phyloP scores from a whole-genome alignment of 1,140 invertebrate genomes.

The Liolophura sinensis region DNA sequence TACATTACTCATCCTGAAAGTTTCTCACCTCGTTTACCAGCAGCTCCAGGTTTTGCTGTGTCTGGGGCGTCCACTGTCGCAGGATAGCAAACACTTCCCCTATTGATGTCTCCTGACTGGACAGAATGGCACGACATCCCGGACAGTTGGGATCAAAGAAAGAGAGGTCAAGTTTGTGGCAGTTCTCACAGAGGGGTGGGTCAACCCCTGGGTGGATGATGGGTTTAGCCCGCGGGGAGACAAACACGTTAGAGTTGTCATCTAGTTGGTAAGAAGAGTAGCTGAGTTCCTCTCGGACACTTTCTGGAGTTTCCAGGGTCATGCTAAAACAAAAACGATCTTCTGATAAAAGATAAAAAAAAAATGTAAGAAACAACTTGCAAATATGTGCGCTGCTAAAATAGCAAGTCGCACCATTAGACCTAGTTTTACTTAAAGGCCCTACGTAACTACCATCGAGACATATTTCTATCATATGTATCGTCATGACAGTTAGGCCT shows the following conservation, averaged over 20 bases:
- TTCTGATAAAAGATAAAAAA: too few relatives aligned
- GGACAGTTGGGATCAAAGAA: slow-evolving; percentile 63
- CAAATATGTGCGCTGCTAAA: too few relatives aligned
- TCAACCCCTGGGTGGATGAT: slow-evolving; percentile 61
- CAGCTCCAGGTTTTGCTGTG: slow-evolving; percentile 61
- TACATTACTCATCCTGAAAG: not conserved
- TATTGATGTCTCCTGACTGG: slow-evolving; percentile 55
- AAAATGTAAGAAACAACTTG: too few relatives aligned
- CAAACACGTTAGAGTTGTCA: not conserved
- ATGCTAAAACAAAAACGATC: too few relatives aligned
- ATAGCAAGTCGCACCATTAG: too few relatives aligned
- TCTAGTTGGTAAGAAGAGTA: too few relatives aligned
- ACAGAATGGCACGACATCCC: slow-evolving; percentile 57
- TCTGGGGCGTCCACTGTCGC: slow-evolving; percentile 65
- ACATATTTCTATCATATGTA: too few relatives aligned
- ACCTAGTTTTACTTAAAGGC: too few relatives aligned
- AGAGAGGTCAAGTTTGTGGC: slow-evolving; percentile 58
- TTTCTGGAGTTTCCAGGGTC: too few relatives aligned
- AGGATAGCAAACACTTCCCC: slow-evolving; percentile 63
- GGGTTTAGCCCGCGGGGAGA: slow-evolving; percentile 28
- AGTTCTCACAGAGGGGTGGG: slow-evolving; percentile 61
- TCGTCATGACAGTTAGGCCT: too few relatives aligned
- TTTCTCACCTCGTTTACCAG: slow-evolving; percentile 58
- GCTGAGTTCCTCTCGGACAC: too few relatives aligned
- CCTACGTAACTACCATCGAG: too few relatives aligned